phyloP scores from a whole-genome alignment of 2,888 invertebrate genomes.

The Cantharis flavilabris region DNA sequence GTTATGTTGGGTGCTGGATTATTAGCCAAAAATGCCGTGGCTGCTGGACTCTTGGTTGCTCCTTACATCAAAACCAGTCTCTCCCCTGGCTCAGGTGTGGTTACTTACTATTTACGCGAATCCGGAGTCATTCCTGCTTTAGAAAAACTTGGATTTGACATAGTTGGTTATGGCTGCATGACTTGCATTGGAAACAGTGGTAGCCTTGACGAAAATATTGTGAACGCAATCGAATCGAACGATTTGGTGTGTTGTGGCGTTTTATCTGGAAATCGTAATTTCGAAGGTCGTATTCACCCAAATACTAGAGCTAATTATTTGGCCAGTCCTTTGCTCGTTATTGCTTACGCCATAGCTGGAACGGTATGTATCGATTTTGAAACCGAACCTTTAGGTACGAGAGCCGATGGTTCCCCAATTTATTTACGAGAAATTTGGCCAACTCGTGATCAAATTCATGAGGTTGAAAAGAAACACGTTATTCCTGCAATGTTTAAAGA shows the following conservation, averaged over 20 bases:
- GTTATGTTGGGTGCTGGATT: conserved; percentile 97
- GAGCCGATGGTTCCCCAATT: conserved; percentile 74
- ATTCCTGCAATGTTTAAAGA: conserved; percentile 97
- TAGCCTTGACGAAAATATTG: conserved; percentile 89
- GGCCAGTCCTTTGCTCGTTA: conserved; percentile 95
- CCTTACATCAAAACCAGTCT: conserved; percentile 97
- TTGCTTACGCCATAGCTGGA: conserved; percentile 96
- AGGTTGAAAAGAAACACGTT: conserved; percentile 84
- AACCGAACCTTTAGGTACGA: conserved; percentile 74
- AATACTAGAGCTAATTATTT: conserved; percentile 96
- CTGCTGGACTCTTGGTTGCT: conserved; percentile 82
- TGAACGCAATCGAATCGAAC: conserved; percentile 89
- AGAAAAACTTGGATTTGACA: conserved; percentile 86
- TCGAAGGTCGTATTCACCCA: conserved; percentile 97
- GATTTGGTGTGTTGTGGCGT: conserved; percentile 95
- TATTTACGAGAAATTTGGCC: conserved; percentile 97
- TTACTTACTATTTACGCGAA: conserved; percentile 64
- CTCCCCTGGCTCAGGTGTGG: conserved; percentile 69
- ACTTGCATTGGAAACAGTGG: conserved; percentile 99
- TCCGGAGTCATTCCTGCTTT: conserved; percentile 91
- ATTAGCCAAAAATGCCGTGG: conserved; percentile 92
- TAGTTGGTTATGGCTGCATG: conserved; percentile 99
- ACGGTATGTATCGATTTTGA: conserved; percentile 95
- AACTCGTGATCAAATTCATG: conserved; percentile 84
- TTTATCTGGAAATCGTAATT: conserved; percentile 96